phyloP scores from a whole-genome alignment of 92 coral and sea anemone genomes.

The Parazoanthus darwini region DNA sequence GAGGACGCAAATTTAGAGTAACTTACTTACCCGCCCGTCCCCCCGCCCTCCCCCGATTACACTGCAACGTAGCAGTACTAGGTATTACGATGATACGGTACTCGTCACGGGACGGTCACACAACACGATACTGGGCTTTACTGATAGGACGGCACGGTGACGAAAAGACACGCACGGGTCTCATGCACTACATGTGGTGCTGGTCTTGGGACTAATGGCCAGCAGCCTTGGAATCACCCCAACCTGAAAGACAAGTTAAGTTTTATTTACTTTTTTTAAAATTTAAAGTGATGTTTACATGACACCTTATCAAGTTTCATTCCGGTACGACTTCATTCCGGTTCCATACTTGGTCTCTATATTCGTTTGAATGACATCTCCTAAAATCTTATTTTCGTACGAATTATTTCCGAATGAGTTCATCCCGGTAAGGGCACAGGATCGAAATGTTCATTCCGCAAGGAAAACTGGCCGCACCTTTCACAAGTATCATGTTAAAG shows the following conservation, averaged over 20 bases:
- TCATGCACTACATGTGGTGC: constrained; percentile 28
- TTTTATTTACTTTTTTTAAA: too few species aligned
- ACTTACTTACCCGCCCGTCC: constrained; percentile 14
- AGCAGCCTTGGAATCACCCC: constrained; percentile 33
- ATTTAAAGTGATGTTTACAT: too few species aligned
- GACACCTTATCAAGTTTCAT: too few species aligned
- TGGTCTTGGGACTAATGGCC: neutral
- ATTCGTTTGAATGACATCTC: too few species aligned
- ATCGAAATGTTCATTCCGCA: too few species aligned
- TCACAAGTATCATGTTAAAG: too few species aligned
- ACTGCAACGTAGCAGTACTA: constrained; percentile 25
- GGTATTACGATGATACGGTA: constrained; percentile 14
- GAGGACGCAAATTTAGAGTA: constrained; percentile 1
- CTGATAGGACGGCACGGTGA: constrained; percentile 44
- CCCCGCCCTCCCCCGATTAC: constrained; percentile 21
- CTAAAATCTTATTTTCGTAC: too few species aligned
- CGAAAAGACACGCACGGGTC: constrained; percentile 36
- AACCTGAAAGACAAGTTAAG: constrained; percentile 3
- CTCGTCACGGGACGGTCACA: constrained; percentile 43
- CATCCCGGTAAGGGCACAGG: too few species aligned
- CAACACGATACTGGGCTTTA: constrained; percentile 39
- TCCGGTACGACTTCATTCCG: too few species aligned
- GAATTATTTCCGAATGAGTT: too few species aligned
- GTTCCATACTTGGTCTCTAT: too few species aligned
- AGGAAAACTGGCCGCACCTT: too few species aligned